Percentiles rank a stretch among this genome's conserved stretches.
phyloP scores from a whole-genome alignment of 1,140 invertebrate species.

The Microplitis mediator region DNA sequence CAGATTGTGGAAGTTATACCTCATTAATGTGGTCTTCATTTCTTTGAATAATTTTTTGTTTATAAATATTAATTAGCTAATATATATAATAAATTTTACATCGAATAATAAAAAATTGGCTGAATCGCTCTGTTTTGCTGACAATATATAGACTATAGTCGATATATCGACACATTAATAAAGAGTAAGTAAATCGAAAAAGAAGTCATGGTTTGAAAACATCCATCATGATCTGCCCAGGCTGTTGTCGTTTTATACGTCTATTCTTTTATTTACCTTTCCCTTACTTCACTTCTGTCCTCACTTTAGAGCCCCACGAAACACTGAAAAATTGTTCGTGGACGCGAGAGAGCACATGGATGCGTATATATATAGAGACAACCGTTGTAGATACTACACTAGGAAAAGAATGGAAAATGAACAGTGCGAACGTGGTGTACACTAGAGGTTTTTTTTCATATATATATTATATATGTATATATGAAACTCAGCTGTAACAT shows the following conservation, averaged over 20 bases:
- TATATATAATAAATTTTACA: no score
- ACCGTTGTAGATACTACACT: neutral
- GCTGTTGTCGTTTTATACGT: neutral
- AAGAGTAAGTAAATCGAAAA: no score
- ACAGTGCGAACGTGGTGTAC: slow-evolving; percentile 1
- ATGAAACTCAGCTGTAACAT: neutral
- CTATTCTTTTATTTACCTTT: neutral
- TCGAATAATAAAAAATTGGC: no score
- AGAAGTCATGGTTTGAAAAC: neutral
- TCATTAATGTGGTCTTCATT: no score
- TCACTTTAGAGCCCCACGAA: neutral
- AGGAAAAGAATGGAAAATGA: neutral
- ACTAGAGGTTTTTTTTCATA: neutral
- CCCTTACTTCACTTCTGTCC: neutral
- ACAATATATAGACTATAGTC: no score
- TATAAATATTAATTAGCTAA: no score
- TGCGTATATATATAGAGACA: neutral
- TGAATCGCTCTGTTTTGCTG: no score
- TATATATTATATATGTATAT: neutral
- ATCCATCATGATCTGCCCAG: neutral
- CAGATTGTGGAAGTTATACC: no score
- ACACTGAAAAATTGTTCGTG: neutral
- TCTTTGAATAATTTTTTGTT: no score
- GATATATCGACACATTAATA: no score
- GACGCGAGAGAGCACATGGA: neutral